Conservation (phyloP, 1,140 invertebrate species). For the Hypothenemus hampei region DNA sequence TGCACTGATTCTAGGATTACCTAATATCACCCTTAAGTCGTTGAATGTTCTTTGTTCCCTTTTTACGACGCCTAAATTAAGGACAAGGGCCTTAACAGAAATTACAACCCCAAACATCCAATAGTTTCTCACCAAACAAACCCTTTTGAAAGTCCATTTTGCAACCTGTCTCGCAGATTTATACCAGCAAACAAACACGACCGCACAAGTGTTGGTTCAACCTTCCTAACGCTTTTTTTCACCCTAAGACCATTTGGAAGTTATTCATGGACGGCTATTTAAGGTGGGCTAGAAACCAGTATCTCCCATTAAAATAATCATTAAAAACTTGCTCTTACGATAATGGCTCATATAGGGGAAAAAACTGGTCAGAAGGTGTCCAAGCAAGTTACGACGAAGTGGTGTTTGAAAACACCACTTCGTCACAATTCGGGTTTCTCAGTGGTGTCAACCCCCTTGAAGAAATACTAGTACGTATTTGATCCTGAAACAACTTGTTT, state of each 20-base stretch:
- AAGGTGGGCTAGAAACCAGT: conserved; percentile 22
- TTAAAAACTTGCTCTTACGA: conserved; percentile 2
- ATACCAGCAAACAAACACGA: conserved; percentile 21
- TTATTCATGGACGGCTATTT: conserved; percentile 13
- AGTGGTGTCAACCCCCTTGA: no score
- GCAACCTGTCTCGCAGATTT: conserved; percentile 23
- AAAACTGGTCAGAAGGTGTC: no score
- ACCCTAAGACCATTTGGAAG: neutral
- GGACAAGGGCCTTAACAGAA: no score
- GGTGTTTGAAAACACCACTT: no score
- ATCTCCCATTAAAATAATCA: conserved; percentile 7
- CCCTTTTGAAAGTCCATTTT: conserved; percentile 13
- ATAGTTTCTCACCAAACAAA: conserved; percentile 8
- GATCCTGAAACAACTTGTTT: no score
- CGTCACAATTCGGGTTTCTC: no score
- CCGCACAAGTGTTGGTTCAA: conserved; percentile 12
- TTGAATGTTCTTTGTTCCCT: no score
- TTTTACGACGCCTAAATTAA: no score
- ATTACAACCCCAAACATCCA: conserved; percentile 8
- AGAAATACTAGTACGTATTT: no score
- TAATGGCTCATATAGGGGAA: no score
- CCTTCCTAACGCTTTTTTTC: conserved; percentile 4
- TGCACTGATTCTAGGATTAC: no score
- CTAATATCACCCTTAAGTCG: no score
- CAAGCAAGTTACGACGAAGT: neutral